Base-by-base conservation (phyloP, 2,797 vertebrate genomes). In the Cirrhinus molitorella region DNA sequence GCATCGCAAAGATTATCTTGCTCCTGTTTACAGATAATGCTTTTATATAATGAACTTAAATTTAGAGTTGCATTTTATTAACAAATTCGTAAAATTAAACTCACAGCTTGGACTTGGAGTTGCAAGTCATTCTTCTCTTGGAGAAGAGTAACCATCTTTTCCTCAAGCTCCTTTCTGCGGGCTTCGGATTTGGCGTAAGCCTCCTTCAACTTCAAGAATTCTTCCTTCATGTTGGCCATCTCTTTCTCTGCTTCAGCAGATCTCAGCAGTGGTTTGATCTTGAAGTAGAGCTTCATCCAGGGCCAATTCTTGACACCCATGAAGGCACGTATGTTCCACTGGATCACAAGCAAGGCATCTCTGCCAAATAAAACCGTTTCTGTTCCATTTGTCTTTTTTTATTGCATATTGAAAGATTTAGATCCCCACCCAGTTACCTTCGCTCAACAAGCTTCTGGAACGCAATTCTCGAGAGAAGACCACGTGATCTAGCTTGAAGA, bases 221-320 rank as follows among this genome's bases (percentile, higher is more conserved):
- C 97, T 83, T 97, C 97, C 84, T 98, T 97, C 96, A 98, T 97
- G 88, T 85, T 96, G 85, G 95, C 93, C 88, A 93, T 94, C 78
- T 95, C 94, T 65, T 95, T 95, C 83, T 93, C 93, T 53, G 88
- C 90, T 80, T 94, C 94, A 25, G 94, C 94, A 84, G 93, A 93
- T 87, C 93, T 92, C 72, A 95, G 87, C 67, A 95, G 81, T 34
- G 94, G 94, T 81, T 93, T 95, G 81, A 95, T 95, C 83, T 95
- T 95, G 79, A 95, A 95, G 84, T 87, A 95, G 85, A 95, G 91
- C 89, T 93, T 95, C 94, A 95, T 95, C 94, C 94, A 95, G 49
- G 94, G 94, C 94, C 94, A 95, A 85, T 95, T 95, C 85, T 95
- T 95, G 85, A 95, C 94, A n/a, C 93, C 89, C 94, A 95, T 95